Conservation (phyloP, 2,888 invertebrate genomes). For the Ectemnius lituratus region DNA sequence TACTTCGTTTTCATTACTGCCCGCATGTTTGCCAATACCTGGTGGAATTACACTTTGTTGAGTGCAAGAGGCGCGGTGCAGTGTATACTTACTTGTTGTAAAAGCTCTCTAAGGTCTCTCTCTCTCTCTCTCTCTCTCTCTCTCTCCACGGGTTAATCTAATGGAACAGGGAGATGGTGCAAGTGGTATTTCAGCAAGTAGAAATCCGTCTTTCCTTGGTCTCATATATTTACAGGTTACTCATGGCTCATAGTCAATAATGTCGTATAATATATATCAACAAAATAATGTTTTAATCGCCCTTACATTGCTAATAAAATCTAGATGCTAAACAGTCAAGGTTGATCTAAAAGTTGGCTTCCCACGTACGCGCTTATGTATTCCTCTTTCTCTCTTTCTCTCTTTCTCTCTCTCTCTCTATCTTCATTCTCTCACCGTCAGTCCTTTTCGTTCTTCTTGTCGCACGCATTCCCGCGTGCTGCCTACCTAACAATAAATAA, state of each 20-base stretch:
- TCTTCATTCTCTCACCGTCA: conserved; percentile 2
- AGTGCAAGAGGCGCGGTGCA: too few species aligned
- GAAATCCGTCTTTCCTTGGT: conserved; percentile 51
- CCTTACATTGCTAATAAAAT: conserved; percentile 67
- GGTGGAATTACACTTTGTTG: too few species aligned
- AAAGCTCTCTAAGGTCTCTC: too few species aligned
- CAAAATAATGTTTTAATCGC: conserved; percentile 67
- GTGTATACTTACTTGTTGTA: too few species aligned
- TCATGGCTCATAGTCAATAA: conserved; percentile 64
- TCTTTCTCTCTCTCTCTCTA: background rate
- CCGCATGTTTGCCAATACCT: background rate
- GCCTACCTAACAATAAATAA: conserved; percentile 65
- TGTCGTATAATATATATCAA: conserved; percentile 67
- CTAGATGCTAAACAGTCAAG: conserved; percentile 70
- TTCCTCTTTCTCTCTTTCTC: conserved; percentile 22
- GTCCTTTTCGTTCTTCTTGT: conserved; percentile 18
- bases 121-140: too few species aligned
- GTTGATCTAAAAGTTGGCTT: conserved; percentile 62
- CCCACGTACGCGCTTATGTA: conserved; percentile 24
- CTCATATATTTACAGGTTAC: conserved; percentile 71
- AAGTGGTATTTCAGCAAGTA: conserved; percentile 11
- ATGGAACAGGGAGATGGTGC: too few species aligned
- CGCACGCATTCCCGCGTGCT: conserved; percentile 21
- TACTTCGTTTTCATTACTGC: conserved; percentile 3
- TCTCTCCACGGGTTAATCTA: too few species aligned